Conservation (phyloP, 2,888 invertebrate genomes). For the Drosophila mimetica region DNA sequence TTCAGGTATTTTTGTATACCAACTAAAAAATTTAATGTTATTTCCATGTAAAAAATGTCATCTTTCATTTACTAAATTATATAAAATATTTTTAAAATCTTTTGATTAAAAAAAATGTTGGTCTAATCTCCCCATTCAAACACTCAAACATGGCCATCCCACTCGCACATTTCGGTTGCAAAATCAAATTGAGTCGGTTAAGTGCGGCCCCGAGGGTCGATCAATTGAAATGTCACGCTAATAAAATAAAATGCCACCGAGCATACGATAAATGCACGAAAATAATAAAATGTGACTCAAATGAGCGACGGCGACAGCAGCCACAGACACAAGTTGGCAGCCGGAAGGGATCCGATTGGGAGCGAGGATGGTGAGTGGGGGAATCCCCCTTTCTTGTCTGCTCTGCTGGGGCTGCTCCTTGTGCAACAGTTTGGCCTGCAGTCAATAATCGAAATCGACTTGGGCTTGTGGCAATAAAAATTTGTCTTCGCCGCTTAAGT, state of each 20-base stretch:
- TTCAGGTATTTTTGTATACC: too few species aligned
- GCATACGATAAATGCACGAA: slow-evolving; percentile 76
- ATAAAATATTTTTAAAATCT: neutral
- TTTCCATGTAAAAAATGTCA: neutral
- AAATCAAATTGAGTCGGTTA: slow-evolving; percentile 23
- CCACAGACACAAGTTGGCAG: slow-evolving; percentile 41
- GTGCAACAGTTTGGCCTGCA: slow-evolving; percentile 44
- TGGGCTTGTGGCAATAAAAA: slow-evolving; percentile 53
- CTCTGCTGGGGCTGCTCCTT: slow-evolving; percentile 13
- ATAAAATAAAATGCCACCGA: slow-evolving; percentile 76
- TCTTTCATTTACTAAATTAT: too few species aligned
- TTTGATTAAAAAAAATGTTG: too few species aligned
- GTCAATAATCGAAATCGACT: slow-evolving; percentile 53
- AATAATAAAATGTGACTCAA: slow-evolving; percentile 80
- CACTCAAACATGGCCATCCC: slow-evolving; percentile 17
- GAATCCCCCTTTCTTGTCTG: slow-evolving; percentile 12
- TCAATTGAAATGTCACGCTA: slow-evolving; percentile 77
- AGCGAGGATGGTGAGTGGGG: neutral
- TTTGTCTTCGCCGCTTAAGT: slow-evolving; percentile 50
- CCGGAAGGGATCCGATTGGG: slow-evolving; percentile 35
- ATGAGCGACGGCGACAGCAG: slow-evolving; percentile 69
- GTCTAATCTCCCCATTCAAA: neutral
- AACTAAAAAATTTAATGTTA: too few species aligned
- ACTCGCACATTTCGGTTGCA: slow-evolving; percentile 18
- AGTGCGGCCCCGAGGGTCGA: slow-evolving; percentile 44